Percentiles rank a stretch among this genome's conserved stretches.
Conservation (phyloP, 2,113 vertebrate species). For the Ageneiosus marmoratus region DNA sequence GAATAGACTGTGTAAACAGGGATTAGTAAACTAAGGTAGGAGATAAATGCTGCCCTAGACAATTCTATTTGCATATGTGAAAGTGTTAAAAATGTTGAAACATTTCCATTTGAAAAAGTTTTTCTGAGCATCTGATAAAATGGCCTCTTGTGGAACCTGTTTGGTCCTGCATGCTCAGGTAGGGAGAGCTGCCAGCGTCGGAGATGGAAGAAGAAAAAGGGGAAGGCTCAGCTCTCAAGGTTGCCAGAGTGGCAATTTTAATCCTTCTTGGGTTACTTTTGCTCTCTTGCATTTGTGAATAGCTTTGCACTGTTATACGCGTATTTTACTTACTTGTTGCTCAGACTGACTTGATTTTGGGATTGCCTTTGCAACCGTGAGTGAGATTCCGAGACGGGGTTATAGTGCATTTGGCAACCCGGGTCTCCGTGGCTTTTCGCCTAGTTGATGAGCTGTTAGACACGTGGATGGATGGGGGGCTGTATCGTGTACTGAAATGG, state of each 20-base stretch:
- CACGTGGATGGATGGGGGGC: conserved; percentile 56
- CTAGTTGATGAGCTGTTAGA: conserved; percentile 50
- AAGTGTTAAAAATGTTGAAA: neutral
- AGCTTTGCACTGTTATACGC: no score
- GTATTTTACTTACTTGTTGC: neutral
- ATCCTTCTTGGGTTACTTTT: neutral
- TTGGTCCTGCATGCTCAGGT: conserved; percentile 36
- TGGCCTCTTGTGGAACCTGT: conserved; percentile 32
- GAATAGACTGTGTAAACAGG: conserved; percentile 4
- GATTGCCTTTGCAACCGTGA: neutral
- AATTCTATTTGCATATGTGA: no score
- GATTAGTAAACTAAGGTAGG: neutral
- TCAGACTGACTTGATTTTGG: no score
- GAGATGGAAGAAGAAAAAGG: conserved; percentile 16
- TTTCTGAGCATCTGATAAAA: conserved; percentile 23
- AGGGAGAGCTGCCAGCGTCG: conserved; percentile 23
- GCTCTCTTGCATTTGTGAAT: no score
- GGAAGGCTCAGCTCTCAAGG: conserved; percentile 37
- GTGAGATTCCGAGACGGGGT: neutral
- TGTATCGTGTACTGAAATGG: conserved; percentile 62
- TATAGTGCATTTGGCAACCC: conserved; percentile 24
- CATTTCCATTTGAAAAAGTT: neutral
- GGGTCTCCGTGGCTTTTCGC: conserved; percentile 49
- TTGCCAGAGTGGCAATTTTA: neutral
- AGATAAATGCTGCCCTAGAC: no score